These are phyloP conservation scores for Coendou prehensilis DNA, from an alignment of 2,797 vertebrate genomes.

Conservation along the genomic window DNA sequence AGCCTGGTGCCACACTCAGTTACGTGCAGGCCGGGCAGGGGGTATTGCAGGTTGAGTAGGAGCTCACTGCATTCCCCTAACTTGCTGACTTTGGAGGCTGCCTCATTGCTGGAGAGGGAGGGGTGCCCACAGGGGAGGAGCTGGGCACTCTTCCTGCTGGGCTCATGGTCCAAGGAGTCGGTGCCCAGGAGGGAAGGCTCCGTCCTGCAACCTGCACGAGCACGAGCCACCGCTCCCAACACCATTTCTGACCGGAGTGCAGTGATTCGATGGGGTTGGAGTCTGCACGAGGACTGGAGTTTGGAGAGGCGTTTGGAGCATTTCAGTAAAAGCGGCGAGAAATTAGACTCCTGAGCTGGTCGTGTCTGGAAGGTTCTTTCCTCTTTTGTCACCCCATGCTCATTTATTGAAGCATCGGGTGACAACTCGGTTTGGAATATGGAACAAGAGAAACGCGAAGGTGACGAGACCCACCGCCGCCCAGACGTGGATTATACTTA, in stretches of 20 bases:
- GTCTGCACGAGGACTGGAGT: background rate
- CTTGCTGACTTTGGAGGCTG: background rate
- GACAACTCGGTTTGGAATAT: too few species aligned
- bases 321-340: background rate
- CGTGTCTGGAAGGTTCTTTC: background rate
- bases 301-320: background rate
- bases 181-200: too few species aligned
- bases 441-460: too few species aligned
- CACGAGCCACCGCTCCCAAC: background rate
- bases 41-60: background rate
- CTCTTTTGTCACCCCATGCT: too few species aligned
- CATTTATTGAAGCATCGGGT: too few species aligned
- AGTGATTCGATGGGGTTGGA: background rate
- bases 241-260: background rate
- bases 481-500: too few species aligned
- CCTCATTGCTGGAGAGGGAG: background rate
- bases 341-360: background rate
- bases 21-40: background rate
- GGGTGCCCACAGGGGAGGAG: background rate
- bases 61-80: background rate
- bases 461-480: too few species aligned
- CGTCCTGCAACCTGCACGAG: background rate
- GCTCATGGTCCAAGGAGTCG: background rate
- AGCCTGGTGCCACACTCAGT: background rate
- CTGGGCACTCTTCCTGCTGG: background rate